Evolutionary conservation across 1,140 invertebrate genomes (phyloP), one percentile per base, ranked within the genome.

Genomic region (Lysiphlebus fabarum): DNA sequence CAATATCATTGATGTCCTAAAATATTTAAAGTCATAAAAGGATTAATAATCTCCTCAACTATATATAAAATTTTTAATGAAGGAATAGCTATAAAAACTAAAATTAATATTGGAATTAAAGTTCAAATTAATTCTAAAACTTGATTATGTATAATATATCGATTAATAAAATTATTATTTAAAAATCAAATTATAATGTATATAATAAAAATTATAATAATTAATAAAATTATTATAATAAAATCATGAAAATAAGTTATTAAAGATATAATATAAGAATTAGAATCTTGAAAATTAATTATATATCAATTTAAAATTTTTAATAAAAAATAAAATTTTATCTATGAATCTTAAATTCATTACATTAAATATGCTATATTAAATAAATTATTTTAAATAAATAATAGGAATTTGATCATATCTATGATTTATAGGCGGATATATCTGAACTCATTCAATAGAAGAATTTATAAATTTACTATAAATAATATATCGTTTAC

Each of bases 1-100:
- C 85, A 88, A 69, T 85, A 87, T 82, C 84, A 87, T 80, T 87
- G 86, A 76, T 87, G 83, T 0, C 84, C 85, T 68, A 85, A 80
- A 51, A 76, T 71, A 82, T 87, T 87, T 70, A 87, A 62, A 33
- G 82, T 81, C 56, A 86, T 69, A 49, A 70, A 62, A 45, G 81
- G 78, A 61, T 77, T 72, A 65, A 77, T 78, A 60, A 81, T 70
- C 81, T 86, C 83, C 76, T 87, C 84, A 64, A 85, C 60, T 68
- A 86, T 66, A 71, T 87, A 87, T 62, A 87, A 68, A 65, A 87
- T 62, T 59, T 77, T 79, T 58, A 86, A 62, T 7, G 83, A 85
- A 40, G 84, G 85, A 6, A 86, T 59, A 36, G 81, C 83, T 80
- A 87, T 82, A 76, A 85, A 82, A 69, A 86, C 73, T 75, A 87